These are phyloP conservation scores for Amphiura filiformis DNA, from an alignment of 35 echinoderm and acorn worm species.

Conservation along the genomic window DNA sequence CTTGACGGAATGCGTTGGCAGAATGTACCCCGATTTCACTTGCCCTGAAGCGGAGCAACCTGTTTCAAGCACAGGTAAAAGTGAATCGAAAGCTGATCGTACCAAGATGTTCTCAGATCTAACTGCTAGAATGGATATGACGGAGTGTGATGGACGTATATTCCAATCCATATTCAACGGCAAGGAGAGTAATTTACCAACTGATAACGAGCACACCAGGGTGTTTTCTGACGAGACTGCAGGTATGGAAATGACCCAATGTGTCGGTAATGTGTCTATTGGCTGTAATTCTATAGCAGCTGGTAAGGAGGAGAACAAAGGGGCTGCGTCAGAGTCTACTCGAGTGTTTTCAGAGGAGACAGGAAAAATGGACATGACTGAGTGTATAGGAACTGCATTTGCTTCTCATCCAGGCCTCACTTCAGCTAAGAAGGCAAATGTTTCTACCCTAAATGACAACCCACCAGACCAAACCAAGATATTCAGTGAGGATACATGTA, in stretches of 20 bases:
- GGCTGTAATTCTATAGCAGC: neutral
- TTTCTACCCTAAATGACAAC: neutral
- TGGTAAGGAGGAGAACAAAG: neutral
- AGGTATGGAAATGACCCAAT: constrained; percentile 35
- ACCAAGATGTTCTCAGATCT: neutral
- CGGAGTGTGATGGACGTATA: neutral
- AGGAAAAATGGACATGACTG: constrained; percentile 28
- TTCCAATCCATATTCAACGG: neutral
- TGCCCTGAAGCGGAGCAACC: too few relatives aligned
- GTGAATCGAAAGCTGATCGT: neutral
- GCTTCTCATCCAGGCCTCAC: neutral
- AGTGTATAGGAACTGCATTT: constrained; percentile 6
- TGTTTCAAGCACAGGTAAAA: too few relatives aligned
- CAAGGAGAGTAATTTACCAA: neutral
- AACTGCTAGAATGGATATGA: constrained; percentile 31
- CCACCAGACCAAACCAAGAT: constrained; percentile 27
- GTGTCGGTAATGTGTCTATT: neutral
- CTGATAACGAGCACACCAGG: neutral
- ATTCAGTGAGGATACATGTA: constrained; percentile 20
- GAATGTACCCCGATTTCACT: neutral
- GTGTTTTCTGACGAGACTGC: constrained; percentile 2
- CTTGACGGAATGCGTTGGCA: constrained; percentile 33
- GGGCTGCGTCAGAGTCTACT: neutral
- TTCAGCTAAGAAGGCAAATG: neutral
- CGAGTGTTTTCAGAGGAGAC: neutral